Base-by-base conservation (phyloP, 53 echinoderm and acorn worm species). In the Actinopyga echinites region DNA sequence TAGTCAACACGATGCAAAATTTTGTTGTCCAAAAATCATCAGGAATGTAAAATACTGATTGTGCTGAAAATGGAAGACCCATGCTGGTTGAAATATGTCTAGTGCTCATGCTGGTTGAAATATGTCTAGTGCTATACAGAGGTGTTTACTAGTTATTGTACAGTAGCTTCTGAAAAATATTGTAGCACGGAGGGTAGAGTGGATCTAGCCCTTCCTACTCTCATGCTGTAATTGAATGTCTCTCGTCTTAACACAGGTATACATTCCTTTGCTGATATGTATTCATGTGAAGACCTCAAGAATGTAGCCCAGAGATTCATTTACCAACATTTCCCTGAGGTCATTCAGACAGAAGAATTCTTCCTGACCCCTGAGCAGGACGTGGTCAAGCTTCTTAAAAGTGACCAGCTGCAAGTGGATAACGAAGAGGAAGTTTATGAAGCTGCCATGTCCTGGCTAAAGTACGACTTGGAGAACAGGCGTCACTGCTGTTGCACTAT, bases 191-290 rank as follows among this genome's bases (percentile, higher is more conserved):
- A n/a, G n/a, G n/a, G n/a, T n/a, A n/a, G n/a, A n/a, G n/a, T n/a
- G n/a, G n/a, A n/a, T n/a, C n/a, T n/a, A n/a, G n/a, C n/a, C n/a
- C n/a, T n/a, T n/a, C n/a, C 17, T 15, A 2, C 15, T 1, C 17
- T 49, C 44, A 0, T 49, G 49, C 2, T 6, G 2, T 2, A 49
- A 17, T 17, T 49, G 49, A 15, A 49, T 49, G 49, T 49, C 37
- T 38, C 32, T 49, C 49, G 17, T 49, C 33, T 30, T 24, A 57
- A 26, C 35, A 0, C 73, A 99, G 99, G 99, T 38, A 99, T 99
- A 57, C 99, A 99, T 77, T 99, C 99, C 69, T 97, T 99, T 75
- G 99, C 99, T 33, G 99, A 99, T 84, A 99, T 99, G 95, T 99
- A 99, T 86, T 99, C 99, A 19, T 99, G 99, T 66, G 77, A 85